Percentiles rank a stretch among this genome's conserved stretches.
phyloP scores from a whole-genome alignment of 2,888 invertebrate genomes.

The Lypha dubia region DNA sequence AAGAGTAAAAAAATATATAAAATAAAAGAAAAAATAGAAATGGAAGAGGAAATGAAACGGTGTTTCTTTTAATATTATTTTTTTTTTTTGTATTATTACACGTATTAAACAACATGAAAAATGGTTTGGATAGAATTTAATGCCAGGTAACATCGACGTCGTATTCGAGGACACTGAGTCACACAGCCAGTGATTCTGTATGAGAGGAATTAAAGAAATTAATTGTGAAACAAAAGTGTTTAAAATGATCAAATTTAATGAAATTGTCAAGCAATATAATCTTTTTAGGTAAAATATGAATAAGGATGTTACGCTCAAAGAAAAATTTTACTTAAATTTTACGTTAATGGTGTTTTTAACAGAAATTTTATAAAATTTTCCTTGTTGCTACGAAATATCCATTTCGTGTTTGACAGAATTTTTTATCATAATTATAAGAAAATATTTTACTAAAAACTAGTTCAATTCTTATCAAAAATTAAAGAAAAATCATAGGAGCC shows the following conservation, averaged over 20 bases:
- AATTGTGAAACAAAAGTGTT: neutral
- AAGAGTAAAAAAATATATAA: conserved; percentile 20
- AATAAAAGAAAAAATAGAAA: conserved; percentile 13
- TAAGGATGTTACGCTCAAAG: no score
- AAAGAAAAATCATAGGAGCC: no score
- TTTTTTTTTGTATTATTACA: conserved; percentile 18
- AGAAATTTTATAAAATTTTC: no score
- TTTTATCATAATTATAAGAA: no score
- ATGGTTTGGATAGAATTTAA: conserved; percentile 39
- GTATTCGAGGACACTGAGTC: conserved; percentile 11
- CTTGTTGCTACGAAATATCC: no score
- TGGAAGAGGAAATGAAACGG: neutral
- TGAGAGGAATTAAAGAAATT: neutral
- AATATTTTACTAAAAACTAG: no score
- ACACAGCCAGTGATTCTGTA: neutral
- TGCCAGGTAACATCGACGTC: conserved; percentile 23
- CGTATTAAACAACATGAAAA: conserved; percentile 21
- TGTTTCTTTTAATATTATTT: neutral
- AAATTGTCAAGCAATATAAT: neutral
- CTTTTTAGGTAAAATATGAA: no score
- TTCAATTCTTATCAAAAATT: no score
- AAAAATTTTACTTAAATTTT: no score
- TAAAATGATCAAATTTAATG: neutral
- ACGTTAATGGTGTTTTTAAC: no score
- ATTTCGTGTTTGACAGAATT: no score